Evolutionary conservation across 1,140 invertebrate species (phyloP).

Genomic region (Euura saliciscinereae): DNA sequence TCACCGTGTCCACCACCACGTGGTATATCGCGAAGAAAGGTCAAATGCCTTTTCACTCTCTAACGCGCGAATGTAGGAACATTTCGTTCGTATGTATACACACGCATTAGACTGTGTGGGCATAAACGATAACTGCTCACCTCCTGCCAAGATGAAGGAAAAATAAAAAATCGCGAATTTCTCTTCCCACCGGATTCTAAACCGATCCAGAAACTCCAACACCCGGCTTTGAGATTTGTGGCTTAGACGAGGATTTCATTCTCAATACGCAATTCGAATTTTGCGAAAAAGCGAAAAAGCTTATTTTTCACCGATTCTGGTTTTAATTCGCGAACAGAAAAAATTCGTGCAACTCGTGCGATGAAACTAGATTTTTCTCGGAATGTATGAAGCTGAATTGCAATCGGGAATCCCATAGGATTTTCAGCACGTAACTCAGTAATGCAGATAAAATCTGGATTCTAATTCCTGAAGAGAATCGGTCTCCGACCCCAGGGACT

Average conservation of each 20-base stretch:
- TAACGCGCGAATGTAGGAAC: background rate
- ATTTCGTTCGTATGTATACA: background rate
- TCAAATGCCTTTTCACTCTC: background rate
- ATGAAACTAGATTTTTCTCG: too few species aligned
- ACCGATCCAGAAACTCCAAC: too few species aligned
- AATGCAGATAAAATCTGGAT: too few species aligned
- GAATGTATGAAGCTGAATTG: background rate
- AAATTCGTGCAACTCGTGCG: too few species aligned
- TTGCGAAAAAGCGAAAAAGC: too few species aligned
- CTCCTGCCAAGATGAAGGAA: background rate
- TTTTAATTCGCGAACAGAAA: too few species aligned
- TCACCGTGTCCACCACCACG: background rate
- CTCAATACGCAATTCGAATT: too few species aligned
- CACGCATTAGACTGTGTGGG: background rate
- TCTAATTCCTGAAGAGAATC: too few species aligned
- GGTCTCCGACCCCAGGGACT: too few species aligned
- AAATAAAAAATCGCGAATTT: background rate
- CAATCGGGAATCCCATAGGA: background rate
- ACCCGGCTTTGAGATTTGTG: too few species aligned
- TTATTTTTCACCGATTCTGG: too few species aligned
- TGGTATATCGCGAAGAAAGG: background rate
- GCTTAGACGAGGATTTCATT: background rate
- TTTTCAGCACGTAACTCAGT: too few species aligned
- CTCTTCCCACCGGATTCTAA: background rate
- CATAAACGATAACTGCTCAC: constrained; percentile 2